Evolutionary conservation across 1,140 invertebrate genomes (phyloP).

Genomic region (Pogonus chalceus): DNA sequence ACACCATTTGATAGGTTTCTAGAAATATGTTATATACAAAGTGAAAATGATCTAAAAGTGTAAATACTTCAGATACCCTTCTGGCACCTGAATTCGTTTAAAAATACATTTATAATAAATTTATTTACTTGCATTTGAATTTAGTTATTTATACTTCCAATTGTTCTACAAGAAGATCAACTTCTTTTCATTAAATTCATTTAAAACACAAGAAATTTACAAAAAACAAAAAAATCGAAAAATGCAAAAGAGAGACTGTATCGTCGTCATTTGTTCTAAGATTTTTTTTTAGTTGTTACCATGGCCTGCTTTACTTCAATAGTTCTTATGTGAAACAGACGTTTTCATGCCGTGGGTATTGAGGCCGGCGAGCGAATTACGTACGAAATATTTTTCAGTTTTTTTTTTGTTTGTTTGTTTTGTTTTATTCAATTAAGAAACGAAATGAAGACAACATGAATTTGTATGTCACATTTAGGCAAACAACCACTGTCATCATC

Average conservation of each 20-base stretch:
- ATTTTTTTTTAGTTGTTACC: background rate
- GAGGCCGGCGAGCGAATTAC: slow-evolving; percentile 14
- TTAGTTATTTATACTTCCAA: background rate
- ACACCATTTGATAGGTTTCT: slow-evolving; percentile 7
- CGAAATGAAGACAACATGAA: slow-evolving; percentile 22
- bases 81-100: background rate
- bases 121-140: slow-evolving; percentile 4
- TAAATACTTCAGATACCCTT: background rate
- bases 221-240: background rate
- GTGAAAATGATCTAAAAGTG: slow-evolving; percentile 5
- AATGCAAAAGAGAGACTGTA: background rate
- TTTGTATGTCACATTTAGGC: slow-evolving; percentile 25
- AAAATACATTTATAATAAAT: slow-evolving; percentile 4
- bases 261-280: background rate
- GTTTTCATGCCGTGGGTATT: background rate
- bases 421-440: slow-evolving; percentile 14
- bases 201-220: background rate
- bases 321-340: background rate
- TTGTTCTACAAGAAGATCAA: slow-evolving; percentile 4
- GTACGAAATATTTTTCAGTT: slow-evolving; percentile 17
- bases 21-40: slow-evolving; percentile 6
- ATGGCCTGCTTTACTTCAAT: background rate
- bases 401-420: no score
- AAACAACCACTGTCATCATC: slow-evolving; percentile 15
- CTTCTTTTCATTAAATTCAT: background rate